Evolutionary conservation across 2,113 vertebrate genomes (phyloP).

Genomic region (Barnardius zonarius): DNA sequence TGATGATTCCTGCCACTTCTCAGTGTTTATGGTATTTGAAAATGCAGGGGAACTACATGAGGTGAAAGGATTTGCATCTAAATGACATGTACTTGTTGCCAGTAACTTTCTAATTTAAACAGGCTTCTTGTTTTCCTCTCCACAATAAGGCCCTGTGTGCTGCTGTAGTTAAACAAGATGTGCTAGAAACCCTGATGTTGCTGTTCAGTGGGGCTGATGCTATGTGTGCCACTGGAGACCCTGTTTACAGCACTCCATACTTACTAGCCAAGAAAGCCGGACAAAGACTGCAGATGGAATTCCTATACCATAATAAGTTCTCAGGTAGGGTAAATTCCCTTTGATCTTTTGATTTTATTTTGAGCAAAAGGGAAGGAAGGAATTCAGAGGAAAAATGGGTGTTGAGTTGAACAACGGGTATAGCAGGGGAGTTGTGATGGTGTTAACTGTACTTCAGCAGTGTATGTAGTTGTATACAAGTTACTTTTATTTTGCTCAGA

Average conservation of each 20-base stretch:
- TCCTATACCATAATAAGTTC: slow-evolving; percentile 93
- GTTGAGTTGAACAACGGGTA: neutral
- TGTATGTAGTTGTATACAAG: neutral
- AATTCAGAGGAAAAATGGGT: neutral
- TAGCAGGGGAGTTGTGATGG: neutral
- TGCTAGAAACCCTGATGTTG: slow-evolving; percentile 86
- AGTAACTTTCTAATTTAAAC: neutral
- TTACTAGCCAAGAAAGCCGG: slow-evolving; percentile 89
- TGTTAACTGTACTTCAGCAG: neutral
- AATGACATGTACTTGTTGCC: neutral
- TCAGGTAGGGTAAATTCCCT: slow-evolving; percentile 75
- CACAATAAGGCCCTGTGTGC: slow-evolving; percentile 84
- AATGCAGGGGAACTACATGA: neutral
- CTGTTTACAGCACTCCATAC: slow-evolving; percentile 86
- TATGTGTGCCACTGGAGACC: slow-evolving; percentile 92
- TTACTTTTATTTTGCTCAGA: neutral
- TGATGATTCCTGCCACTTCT: neutral
- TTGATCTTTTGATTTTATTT: neutral
- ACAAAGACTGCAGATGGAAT: slow-evolving; percentile 94
- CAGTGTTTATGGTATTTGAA: neutral
- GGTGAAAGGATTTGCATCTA: neutral
- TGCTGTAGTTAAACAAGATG: slow-evolving; percentile 83
- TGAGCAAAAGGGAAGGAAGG: neutral
- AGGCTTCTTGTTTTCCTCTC: neutral
- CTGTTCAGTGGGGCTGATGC: slow-evolving; percentile 93